Base-by-base conservation (phyloP, 1,140 invertebrate species). In the Pygmarrhopalites habei region DNA sequence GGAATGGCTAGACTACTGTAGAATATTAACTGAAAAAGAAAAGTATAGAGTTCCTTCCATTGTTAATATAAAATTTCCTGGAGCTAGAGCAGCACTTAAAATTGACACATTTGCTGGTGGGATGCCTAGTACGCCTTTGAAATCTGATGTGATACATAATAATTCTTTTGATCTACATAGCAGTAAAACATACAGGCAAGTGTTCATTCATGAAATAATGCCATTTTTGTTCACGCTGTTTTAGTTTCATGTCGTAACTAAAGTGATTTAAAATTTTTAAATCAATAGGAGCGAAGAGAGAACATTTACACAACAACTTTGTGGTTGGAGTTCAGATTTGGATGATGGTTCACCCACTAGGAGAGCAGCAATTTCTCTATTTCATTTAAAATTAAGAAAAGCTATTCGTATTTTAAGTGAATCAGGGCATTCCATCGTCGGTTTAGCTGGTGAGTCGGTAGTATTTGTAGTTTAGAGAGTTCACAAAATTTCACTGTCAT, bases 341-440 rank as follows among this genome's bases (percentile, higher is more conserved):
- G 26, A 57, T 26, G 61, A 64, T 41, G 58, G 57, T 5, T 30
- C 64, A 10, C 30, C 65, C 19, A 85, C 90, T 41, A 82, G 91
- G 75, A 91, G 91, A 28, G 90, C 92, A 10, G 89, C 92, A 30
- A 86, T 96, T 46, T 86, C 90, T 43, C 84, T 94, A 46, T 96
- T 96, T 74, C 89, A 92, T 78, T 78, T 95, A 62, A 86, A 89
- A 73, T 79, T 95, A 49, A 81, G 84, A 58, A 77, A 83, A 71
- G 92, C 92, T 15, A 89, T 96, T 67, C 85, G 91, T 66, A 87
- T 94, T 69, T 79, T 96, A 41, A 87, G 85, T 62, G 79, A 83
- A 62, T 64, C 62, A 5, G 65, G 51, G 0, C 61, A 72, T 65
- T 66, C 67, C 43, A 85, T 92, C 51, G 89, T 93, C 17, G 90